Conservation (phyloP, 2,888 invertebrate genomes). For the Cephalotes varians region DNA sequence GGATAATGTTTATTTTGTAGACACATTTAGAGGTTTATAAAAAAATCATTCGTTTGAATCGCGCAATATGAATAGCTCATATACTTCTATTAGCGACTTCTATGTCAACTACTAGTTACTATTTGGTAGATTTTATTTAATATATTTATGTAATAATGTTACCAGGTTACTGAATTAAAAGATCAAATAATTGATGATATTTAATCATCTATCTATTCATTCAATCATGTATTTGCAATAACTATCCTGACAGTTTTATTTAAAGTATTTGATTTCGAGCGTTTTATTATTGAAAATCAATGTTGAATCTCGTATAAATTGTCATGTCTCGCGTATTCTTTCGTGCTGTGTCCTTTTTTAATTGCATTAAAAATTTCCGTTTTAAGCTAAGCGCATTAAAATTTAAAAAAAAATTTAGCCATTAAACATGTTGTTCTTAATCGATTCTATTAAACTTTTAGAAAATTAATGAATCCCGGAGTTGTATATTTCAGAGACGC, state of each 20-base stretch:
- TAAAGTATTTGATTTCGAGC: constrained; percentile 4
- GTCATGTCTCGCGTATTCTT: neutral
- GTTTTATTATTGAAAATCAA: constrained; percentile 19
- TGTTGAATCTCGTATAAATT: neutral
- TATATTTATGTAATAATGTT: constrained; percentile 7
- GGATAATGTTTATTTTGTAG: constrained; percentile 3
- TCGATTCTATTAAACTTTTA: constrained; percentile 27
- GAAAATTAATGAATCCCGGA: constrained; percentile 37
- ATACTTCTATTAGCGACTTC: neutral
- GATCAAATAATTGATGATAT: constrained; percentile 31
- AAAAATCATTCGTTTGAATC: constrained; percentile 11
- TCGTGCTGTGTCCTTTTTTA: neutral
- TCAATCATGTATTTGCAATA: constrained; percentile 15
- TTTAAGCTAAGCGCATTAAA: neutral
- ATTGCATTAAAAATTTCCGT: constrained; percentile 2
- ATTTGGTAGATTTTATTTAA: neutral
- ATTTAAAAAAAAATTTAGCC: neutral
- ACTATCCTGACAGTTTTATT: constrained; percentile 32
- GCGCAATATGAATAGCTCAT: constrained; percentile 16
- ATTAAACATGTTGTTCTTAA: constrained; percentile 11
- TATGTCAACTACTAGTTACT: neutral
- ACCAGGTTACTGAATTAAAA: neutral
- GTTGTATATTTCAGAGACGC: constrained; percentile 45
- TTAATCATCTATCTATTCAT: neutral
- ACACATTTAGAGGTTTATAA: neutral